phyloP scores from a whole-genome alignment of 2,888 invertebrate genomes.

The Euzophera pinguis region DNA sequence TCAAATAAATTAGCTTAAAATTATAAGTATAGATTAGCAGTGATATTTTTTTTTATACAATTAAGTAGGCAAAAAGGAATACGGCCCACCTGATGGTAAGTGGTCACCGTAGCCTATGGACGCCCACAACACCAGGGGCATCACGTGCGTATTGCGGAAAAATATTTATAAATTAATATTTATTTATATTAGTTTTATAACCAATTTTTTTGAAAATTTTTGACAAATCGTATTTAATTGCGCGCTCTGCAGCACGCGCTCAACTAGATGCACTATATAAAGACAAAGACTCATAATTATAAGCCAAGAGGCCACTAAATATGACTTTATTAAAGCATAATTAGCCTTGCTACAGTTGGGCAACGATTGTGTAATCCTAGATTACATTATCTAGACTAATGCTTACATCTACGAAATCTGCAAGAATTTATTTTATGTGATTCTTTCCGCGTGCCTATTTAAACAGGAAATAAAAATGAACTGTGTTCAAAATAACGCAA shows the following conservation, averaged over 20 bases:
- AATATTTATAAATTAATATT: too few species aligned
- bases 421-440: background rate
- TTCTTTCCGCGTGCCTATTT: too few species aligned
- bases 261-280: background rate
- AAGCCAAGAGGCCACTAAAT: constrained; percentile 19
- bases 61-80: too few species aligned
- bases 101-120: too few species aligned
- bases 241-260: background rate
- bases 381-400: constrained; percentile 5
- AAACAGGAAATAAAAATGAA: too few species aligned
- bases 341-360: constrained; percentile 26
- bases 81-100: too few species aligned
- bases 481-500: too few species aligned
- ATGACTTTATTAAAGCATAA: constrained; percentile 30
- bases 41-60: too few species aligned
- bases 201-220: background rate
- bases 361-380: constrained; percentile 14
- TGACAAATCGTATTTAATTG: background rate
- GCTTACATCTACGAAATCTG: background rate
- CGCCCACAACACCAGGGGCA: too few species aligned
- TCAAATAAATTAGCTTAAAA: too few species aligned
- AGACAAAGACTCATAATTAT: background rate
- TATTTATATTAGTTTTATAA: background rate
- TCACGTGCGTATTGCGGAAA: too few species aligned
- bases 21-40: too few species aligned